Conservation (phyloP, 2,797 vertebrate species). For the Danio aesculapii region DNA sequence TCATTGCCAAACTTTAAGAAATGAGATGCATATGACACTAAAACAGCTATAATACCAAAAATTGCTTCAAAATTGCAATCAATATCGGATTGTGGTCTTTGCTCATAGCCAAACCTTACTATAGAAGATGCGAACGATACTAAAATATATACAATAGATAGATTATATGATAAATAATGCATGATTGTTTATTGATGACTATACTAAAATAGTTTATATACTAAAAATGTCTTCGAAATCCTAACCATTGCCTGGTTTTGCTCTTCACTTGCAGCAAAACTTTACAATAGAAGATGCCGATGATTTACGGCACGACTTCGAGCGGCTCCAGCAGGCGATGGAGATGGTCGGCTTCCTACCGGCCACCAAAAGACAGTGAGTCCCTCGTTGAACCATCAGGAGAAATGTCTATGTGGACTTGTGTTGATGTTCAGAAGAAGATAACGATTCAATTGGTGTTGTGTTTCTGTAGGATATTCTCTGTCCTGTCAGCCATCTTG, state of each 20-base stretch:
- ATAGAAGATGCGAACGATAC: too few relatives aligned
- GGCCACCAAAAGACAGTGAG: conserved; percentile 94
- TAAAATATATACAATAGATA: too few relatives aligned
- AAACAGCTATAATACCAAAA: too few relatives aligned
- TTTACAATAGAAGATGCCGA: conserved; percentile 98
- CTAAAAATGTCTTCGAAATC: background rate
- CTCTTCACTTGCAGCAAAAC: conserved; percentile 84
- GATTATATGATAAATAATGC: too few relatives aligned
- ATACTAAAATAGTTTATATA: background rate
- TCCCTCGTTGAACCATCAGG: background rate
- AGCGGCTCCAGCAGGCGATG: conserved; percentile 98
- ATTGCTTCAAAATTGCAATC: too few relatives aligned
- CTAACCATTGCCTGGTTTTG: background rate
- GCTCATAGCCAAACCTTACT: too few relatives aligned
- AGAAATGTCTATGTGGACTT: background rate
- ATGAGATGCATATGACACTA: too few relatives aligned
- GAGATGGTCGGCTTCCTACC: conserved; percentile 99
- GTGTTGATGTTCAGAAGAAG: background rate
- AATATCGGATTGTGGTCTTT: too few relatives aligned
- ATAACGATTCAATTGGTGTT: background rate
- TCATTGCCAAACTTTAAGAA: too few relatives aligned
- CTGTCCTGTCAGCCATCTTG: conserved; percentile 94
- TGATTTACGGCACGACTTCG: conserved; percentile 94
- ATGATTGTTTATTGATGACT: background rate
- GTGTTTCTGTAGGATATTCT: conserved; percentile 87